Evolutionary conservation across 1,140 invertebrate species (phyloP).

Genomic region (Galleria mellonella): DNA sequence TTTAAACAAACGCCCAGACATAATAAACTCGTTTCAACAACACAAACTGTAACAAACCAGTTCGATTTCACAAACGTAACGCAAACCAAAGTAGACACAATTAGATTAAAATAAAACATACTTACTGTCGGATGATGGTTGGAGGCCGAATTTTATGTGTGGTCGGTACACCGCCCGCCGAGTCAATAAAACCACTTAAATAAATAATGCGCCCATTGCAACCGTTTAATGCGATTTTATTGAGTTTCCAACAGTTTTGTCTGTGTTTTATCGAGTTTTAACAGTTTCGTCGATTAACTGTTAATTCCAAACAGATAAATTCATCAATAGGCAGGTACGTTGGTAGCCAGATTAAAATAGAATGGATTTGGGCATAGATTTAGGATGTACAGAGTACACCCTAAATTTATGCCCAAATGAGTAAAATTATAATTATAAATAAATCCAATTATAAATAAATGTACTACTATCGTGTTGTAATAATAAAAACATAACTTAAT

Average conservation of each 20-base stretch:
- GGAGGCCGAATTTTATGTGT: constrained; percentile 34
- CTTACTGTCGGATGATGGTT: constrained; percentile 10
- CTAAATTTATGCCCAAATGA: too few species aligned
- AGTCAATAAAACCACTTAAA: constrained; percentile 47
- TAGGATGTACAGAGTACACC: too few species aligned
- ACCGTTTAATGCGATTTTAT: constrained; percentile 42
- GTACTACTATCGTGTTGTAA: too few species aligned
- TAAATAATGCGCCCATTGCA: constrained; percentile 40
- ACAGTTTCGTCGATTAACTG: constrained; percentile 19
- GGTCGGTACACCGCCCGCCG: constrained; percentile 28
- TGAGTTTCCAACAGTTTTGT: constrained; percentile 28
- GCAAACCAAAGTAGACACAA: constrained; percentile 16
- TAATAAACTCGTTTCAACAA: too few species aligned
- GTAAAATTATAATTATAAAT: too few species aligned
- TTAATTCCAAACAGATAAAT: constrained; percentile 47
- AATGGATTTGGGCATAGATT: not conserved
- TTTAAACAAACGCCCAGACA: too few species aligned
- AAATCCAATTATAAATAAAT: too few species aligned
- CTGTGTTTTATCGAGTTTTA: constrained; percentile 29
- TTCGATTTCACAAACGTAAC: constrained; percentile 8
- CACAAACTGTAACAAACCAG: constrained; percentile 16
- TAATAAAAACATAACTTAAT: too few species aligned
- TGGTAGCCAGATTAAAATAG: constrained; percentile 1
- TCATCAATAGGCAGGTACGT: constrained; percentile 24
- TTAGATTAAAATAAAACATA: constrained; percentile 30